Evolutionary conservation across 2,797 vertebrate genomes (phyloP).

Genomic region (Xenops minutus): DNA sequence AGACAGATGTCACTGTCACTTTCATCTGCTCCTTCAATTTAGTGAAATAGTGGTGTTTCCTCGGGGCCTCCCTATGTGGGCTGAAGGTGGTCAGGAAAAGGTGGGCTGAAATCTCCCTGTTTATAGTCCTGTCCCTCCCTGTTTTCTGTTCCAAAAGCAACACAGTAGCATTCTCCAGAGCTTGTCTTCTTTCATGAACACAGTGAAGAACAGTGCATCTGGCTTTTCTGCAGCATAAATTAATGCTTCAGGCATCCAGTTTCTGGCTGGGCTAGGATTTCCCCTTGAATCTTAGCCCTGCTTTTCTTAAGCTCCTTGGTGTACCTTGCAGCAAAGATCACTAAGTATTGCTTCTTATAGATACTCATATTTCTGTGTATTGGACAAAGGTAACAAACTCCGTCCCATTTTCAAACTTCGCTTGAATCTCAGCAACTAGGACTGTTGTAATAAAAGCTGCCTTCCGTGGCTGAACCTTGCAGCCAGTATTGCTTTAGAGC

Average conservation of each 20-base stretch:
- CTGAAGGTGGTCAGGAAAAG: background rate
- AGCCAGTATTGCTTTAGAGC: background rate
- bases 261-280: background rate
- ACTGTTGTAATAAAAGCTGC: background rate
- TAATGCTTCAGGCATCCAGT: background rate
- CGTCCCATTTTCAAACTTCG: background rate
- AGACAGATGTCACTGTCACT: background rate
- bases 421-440: background rate
- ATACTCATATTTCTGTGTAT: background rate
- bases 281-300: background rate
- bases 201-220: background rate
- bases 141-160: background rate
- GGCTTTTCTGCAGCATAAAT: background rate
- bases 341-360: background rate
- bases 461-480: background rate
- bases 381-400: background rate
- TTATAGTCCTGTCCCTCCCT: background rate
- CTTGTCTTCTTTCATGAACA: background rate
- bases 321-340: background rate
- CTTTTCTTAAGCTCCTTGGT: background rate
- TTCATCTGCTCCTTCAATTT: background rate
- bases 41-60: background rate
- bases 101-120: background rate
- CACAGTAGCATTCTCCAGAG: background rate
- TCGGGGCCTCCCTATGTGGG: fast-evolving